Evolutionary conservation across 2,113 vertebrate genomes (phyloP).

Genomic region (Platysternon megacephalum): DNA sequence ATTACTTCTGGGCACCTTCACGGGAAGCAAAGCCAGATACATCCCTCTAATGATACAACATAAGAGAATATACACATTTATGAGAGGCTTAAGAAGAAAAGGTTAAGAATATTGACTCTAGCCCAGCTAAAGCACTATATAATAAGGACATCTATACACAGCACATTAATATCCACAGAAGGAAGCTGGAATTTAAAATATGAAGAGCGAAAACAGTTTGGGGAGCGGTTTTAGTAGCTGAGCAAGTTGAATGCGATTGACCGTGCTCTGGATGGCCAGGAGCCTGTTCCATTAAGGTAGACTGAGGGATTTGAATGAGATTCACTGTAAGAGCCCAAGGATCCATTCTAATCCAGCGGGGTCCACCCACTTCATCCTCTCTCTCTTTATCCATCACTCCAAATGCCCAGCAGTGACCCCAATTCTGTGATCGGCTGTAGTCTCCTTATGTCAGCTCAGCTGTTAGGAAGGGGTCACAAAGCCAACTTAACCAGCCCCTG

Average conservation of each 20-base stretch:
- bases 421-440: neutral
- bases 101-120: constrained; percentile 58
- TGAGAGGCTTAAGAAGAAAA: constrained; percentile 10
- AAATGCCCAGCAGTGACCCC: neutral
- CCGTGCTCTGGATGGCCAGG: neutral
- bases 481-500: neutral
- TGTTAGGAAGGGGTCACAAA: neutral
- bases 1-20: constrained; percentile 45
- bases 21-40: constrained; percentile 44
- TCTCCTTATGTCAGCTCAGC: neutral
- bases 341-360: neutral
- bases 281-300: neutral
- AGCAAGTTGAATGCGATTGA: neutral
- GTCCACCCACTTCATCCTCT: neutral
- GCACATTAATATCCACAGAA: constrained; percentile 42
- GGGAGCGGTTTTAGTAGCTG: neutral
- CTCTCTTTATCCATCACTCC: neutral
- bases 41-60: constrained; percentile 21
- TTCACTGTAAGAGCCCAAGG: neutral
- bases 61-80: constrained; percentile 47
- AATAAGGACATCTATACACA: constrained; percentile 51
- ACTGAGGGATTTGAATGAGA: neutral
- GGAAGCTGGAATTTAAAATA: constrained; percentile 57
- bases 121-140: constrained; percentile 30
- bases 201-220: neutral